Evolutionary conservation across 2,797 vertebrate species (phyloP).

Genomic region (Malacoctenus gilli): DNA sequence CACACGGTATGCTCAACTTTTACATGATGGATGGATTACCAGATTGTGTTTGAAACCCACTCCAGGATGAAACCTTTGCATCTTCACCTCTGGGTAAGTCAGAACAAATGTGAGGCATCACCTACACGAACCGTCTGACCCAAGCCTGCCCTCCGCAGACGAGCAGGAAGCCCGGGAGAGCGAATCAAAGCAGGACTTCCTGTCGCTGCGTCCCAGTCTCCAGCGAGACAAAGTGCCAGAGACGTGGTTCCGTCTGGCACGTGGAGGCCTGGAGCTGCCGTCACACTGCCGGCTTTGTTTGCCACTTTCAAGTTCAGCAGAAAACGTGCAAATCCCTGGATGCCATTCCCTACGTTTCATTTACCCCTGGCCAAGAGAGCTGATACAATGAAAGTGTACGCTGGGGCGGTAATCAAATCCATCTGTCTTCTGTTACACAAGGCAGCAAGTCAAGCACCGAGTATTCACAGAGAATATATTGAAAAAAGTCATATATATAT

Average conservation of each 20-base stretch:
- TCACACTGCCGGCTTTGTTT: constrained; percentile 81
- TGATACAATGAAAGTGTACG: constrained; percentile 79
- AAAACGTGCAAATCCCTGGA: constrained; percentile 72
- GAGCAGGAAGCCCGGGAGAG: constrained; percentile 58
- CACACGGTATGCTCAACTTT: constrained; percentile 2
- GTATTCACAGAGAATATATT: constrained; percentile 71
- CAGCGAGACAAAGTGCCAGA: constrained; percentile 42
- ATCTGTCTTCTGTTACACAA: constrained; percentile 76
- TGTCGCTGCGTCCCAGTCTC: constrained; percentile 51
- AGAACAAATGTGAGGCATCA: constrained; percentile 31
- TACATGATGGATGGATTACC: constrained; percentile 20
- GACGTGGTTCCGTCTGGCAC: constrained; percentile 42
- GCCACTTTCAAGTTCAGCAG: constrained; percentile 63
- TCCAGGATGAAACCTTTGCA: constrained; percentile 20
- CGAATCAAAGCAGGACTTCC: constrained; percentile 46
- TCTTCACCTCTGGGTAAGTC: constrained; percentile 20
- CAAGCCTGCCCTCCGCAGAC: constrained; percentile 35
- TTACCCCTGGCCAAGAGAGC: constrained; percentile 76
- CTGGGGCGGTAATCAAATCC: constrained; percentile 77
- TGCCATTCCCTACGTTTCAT: constrained; percentile 72
- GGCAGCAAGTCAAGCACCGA: constrained; percentile 62
- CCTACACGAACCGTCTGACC: constrained; percentile 36
- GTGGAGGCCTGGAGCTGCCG: constrained; percentile 41
- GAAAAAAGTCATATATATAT: constrained; percentile 47
- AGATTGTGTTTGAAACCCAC: constrained; percentile 13